Evolutionary conservation across 1,140 invertebrate genomes (phyloP), one percentile per base, ranked within the genome.

Genomic region (Spodoptera frugiperda): DNA sequence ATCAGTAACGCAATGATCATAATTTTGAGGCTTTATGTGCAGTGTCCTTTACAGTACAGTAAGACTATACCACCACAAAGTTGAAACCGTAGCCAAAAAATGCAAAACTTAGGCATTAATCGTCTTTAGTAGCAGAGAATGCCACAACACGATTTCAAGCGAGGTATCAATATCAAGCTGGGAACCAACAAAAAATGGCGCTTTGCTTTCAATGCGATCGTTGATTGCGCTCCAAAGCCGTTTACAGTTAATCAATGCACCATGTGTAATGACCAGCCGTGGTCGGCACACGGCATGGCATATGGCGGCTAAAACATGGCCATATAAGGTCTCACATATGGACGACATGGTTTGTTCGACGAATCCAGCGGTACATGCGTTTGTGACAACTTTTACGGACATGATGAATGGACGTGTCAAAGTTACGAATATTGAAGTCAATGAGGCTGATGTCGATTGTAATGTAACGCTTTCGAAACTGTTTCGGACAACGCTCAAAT

Each of bases 181-280:
- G 79, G 78, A 67, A 49, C 44, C 6, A 55, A 76, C 77, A 79
- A 82, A 89, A 86, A 82, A 86, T 65, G 19, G 74, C 76, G 76
- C 54, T 55, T 46, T 55, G 61, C 81, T 55, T 55, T 85, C 81
- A 88, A 87, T 82, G 73, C 59, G 82, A 86, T 81, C 68, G 76
- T 86, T 86, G 85, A 90, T 90, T 88, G 82, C 85, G 59, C 72
- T 73, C 84, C 83, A 84, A 82, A 81, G 78, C 84, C 87, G 87
- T 89, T 87, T 88, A 84, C 80, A 87, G 84, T 82, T 85, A 90
- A 92, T 89, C 84, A 87, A 89, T 86, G 80, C 87, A 82, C 85
- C 88, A 89, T 91, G 83, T 90, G 89, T 81, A 86, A 73, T 73
- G 46, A 49, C 44, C 71, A 73, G 71, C 49, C 55, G 71, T 61